Conservation (phyloP, 2,888 invertebrate genomes). For the Eutolmus rufibarbis region DNA sequence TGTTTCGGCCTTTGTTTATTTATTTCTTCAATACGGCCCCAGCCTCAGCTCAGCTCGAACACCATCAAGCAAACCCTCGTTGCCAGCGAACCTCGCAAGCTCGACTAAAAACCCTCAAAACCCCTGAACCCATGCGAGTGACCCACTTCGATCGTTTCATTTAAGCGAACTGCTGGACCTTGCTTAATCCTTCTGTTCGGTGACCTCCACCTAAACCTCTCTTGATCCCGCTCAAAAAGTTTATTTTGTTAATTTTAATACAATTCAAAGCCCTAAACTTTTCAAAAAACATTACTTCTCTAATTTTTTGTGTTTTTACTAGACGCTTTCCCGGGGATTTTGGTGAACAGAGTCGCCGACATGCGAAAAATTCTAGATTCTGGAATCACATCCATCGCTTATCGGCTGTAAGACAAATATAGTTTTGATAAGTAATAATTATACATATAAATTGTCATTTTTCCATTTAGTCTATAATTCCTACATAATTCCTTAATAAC, state of each 20-base stretch:
- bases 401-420: no score
- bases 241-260: not conserved
- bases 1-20: conserved; percentile 22
- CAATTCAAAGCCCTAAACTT: not conserved
- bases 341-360: not conserved
- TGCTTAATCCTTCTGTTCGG: not conserved
- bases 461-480: no score
- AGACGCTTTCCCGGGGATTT: not conserved
- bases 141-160: not conserved
- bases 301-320: not conserved
- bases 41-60: not conserved
- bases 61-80: not conserved
- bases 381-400: no score
- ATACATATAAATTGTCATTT: no score
- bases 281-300: not conserved
- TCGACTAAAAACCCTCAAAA: not conserved
- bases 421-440: no score
- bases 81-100: not conserved
- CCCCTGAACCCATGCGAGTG: not conserved
- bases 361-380: no score
- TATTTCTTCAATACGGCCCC: conserved; percentile 33
- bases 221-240: not conserved
- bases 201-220: not conserved
- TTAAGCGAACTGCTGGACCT: not conserved
- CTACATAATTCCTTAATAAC: no score